Percentiles rank a stretch among this genome's conserved stretches.
phyloP scores from a whole-genome alignment of 2,113 vertebrate species.

The Morone chrysops region DNA sequence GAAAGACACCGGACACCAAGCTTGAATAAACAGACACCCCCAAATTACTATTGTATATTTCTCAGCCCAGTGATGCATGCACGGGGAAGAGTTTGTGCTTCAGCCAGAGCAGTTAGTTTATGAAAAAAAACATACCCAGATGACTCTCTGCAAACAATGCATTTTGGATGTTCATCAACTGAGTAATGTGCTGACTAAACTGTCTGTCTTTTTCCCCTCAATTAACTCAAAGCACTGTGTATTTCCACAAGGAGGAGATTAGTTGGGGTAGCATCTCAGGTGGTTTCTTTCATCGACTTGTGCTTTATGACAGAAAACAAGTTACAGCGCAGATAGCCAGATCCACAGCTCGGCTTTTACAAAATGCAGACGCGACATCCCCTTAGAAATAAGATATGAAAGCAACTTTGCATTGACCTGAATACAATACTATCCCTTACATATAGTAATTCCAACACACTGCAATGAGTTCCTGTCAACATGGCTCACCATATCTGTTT shows the following conservation, averaged over 20 bases:
- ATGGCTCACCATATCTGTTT: background rate
- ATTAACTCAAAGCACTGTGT: constrained; percentile 62
- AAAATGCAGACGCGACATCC: constrained; percentile 46
- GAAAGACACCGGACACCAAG: constrained; percentile 35
- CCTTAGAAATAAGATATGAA: constrained; percentile 23
- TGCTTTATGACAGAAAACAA: constrained; percentile 65
- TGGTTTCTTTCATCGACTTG: constrained; percentile 54
- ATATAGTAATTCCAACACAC: constrained; percentile 20
- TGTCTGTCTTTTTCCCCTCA: constrained; percentile 59
- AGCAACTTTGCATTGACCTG: constrained; percentile 35
- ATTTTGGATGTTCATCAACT: constrained; percentile 65
- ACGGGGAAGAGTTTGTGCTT: constrained; percentile 19
- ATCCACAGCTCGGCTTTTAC: constrained; percentile 45
- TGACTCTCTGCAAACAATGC: constrained; percentile 57
- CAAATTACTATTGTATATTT: constrained; percentile 47
- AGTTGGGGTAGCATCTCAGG: constrained; percentile 55
- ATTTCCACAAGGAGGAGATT: constrained; percentile 57
- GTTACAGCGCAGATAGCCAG: constrained; percentile 17
- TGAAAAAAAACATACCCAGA: constrained; percentile 35
- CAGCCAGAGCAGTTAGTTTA: constrained; percentile 21
- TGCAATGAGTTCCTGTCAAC: constrained; percentile 21
- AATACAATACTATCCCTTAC: constrained; percentile 22
- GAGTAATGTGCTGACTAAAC: constrained; percentile 72
- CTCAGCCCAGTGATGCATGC: constrained; percentile 34
- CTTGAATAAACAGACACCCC: constrained; percentile 48